These are phyloP conservation scores for Pungitius pungitius DNA, from an alignment of 2,113 vertebrate species.

Conservation along the genomic window DNA sequence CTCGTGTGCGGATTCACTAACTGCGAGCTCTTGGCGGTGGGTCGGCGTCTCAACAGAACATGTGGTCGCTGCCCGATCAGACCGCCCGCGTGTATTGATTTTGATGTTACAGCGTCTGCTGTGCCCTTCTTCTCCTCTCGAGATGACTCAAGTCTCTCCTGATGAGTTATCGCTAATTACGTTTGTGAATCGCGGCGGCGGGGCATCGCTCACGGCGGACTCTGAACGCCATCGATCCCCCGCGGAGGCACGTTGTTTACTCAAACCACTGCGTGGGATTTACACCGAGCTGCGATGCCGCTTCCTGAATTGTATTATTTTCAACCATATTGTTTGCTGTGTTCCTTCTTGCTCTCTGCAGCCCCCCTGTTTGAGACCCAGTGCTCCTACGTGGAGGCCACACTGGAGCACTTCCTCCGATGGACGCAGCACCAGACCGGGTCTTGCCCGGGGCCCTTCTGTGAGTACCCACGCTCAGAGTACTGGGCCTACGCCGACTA, in stretches of 20 bases:
- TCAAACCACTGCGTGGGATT: constrained; percentile 32
- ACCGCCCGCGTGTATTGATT: neutral
- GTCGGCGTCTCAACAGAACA: no score
- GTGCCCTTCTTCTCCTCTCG: constrained; percentile 24
- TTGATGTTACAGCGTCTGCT: constrained; percentile 22
- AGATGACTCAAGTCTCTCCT: constrained; percentile 45
- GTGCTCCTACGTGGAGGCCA: constrained; percentile 87
- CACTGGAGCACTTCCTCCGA: constrained; percentile 85
- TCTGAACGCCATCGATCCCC: constrained; percentile 39
- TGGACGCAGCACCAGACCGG: constrained; percentile 80
- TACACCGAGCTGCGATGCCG: neutral
- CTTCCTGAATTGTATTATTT: neutral
- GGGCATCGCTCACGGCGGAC: constrained; percentile 39
- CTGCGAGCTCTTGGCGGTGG: no score
- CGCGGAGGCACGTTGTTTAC: constrained; percentile 33
- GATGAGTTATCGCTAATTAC: constrained; percentile 57
- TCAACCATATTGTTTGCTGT: neutral
- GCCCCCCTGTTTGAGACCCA: constrained; percentile 93
- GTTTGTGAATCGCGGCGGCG: constrained; percentile 49
- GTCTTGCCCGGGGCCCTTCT: constrained; percentile 81
- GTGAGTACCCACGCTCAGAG: constrained; percentile 78
- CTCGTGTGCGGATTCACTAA: no score
- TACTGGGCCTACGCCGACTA: constrained; percentile 98
- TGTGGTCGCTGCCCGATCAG: no score
- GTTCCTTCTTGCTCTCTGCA: constrained; percentile 36